These are phyloP conservation scores for Oscheius sp. DNA, from an alignment of 2,888 invertebrate species.

Conservation along the genomic window DNA sequence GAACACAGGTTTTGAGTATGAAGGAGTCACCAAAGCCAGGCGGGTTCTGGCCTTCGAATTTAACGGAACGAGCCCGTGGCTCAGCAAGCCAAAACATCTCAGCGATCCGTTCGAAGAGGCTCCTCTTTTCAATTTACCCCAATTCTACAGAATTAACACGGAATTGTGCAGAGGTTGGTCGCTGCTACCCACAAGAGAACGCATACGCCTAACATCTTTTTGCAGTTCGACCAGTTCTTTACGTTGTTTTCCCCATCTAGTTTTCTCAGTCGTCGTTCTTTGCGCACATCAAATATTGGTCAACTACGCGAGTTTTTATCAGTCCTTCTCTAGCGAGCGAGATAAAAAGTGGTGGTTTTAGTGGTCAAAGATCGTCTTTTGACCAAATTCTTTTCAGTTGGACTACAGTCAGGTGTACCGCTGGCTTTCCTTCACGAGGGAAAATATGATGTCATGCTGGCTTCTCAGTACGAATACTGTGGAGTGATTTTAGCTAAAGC, in stretches of 20 bases:
- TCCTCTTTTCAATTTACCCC: background rate
- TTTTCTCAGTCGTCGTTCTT: too few species aligned
- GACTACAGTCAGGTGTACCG: constrained; percentile 9
- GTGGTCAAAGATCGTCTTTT: background rate
- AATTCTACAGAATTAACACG: constrained; percentile 18
- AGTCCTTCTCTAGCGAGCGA: background rate
- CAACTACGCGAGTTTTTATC: background rate
- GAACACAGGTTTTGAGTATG: constrained; percentile 43
- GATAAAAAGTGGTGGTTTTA: background rate
- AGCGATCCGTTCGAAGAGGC: constrained; percentile 40
- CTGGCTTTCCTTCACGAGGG: constrained; percentile 13
- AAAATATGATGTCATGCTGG: constrained; percentile 22
- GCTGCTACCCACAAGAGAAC: background rate
- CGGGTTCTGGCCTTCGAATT: constrained; percentile 25
- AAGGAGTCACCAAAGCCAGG: constrained; percentile 35
- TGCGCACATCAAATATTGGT: background rate
- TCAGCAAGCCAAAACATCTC: constrained; percentile 38
- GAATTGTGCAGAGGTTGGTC: constrained; percentile 20
- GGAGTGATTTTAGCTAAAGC: constrained; percentile 27
- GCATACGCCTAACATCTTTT: too few species aligned
- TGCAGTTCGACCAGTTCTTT: too few species aligned
- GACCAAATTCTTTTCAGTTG: constrained; percentile 19
- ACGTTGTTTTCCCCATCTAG: too few species aligned
- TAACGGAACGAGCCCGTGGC: constrained; percentile 44
- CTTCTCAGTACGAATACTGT: constrained; percentile 21